Evolutionary conservation across 2,113 vertebrate genomes (phyloP).

Genomic region (Perca fluviatilis): DNA sequence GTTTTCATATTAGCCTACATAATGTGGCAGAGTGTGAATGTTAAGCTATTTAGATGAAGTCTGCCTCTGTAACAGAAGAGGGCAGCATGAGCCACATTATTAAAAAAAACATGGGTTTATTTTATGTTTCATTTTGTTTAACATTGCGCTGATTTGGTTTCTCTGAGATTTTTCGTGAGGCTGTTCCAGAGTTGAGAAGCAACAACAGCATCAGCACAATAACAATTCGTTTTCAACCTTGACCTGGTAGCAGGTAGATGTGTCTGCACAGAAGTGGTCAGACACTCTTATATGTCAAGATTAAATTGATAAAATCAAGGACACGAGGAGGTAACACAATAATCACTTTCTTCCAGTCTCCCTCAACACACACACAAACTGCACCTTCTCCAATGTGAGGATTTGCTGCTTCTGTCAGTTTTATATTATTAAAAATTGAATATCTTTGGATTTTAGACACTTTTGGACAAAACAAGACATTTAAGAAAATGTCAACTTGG

Average conservation of each 20-base stretch:
- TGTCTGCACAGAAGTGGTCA: not conserved
- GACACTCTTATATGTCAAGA: not conserved
- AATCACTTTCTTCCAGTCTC: not conserved
- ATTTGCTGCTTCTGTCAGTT: not conserved
- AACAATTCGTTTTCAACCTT: not conserved
- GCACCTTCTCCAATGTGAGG: not conserved
- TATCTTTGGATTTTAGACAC: too few species aligned
- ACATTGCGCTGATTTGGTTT: not conserved
- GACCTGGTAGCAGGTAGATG: not conserved
- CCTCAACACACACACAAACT: not conserved
- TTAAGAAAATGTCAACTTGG: not conserved
- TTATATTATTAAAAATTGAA: too few species aligned
- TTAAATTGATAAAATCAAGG: not conserved
- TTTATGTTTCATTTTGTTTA: not conserved
- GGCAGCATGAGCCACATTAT: slow-evolving; percentile 64
- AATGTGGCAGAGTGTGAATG: slow-evolving; percentile 1
- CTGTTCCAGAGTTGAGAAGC: not conserved
- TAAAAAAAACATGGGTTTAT: not conserved
- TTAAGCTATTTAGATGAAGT: slow-evolving; percentile 6
- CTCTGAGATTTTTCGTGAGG: not conserved
- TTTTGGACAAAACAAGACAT: not conserved
- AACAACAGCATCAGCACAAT: not conserved
- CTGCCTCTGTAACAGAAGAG: slow-evolving; percentile 60
- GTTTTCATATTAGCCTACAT: slow-evolving; percentile 14
- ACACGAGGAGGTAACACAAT: not conserved